Percentiles rank a stretch among this genome's conserved stretches.
phyloP scores from a whole-genome alignment of 2,888 invertebrate genomes.

The Amorpha juglandis region DNA sequence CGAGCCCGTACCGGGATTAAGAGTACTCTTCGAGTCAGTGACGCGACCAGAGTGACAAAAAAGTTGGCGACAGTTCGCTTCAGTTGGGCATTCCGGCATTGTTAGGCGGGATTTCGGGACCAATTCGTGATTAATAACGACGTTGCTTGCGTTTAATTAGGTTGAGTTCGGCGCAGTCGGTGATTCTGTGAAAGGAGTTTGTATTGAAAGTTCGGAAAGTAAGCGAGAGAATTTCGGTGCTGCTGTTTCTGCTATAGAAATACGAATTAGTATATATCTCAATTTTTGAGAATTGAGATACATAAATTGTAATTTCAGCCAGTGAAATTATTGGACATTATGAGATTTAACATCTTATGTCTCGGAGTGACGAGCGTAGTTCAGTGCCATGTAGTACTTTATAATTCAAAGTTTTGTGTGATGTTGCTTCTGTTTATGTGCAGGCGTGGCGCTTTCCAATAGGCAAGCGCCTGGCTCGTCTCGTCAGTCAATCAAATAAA shows the following conservation, averaged over 20 bases:
- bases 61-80: constrained; percentile 21
- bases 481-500: too few species aligned
- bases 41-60: constrained; percentile 26
- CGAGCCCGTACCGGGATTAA: constrained; percentile 45
- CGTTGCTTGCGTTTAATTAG: constrained; percentile 12
- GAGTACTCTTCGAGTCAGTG: constrained; percentile 27
- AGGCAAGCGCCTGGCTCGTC: too few species aligned
- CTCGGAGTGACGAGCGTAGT: too few species aligned
- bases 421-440: too few species aligned
- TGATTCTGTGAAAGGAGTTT: constrained; percentile 8
- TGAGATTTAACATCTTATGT: too few species aligned
- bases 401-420: too few species aligned
- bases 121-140: constrained; percentile 20
- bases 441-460: too few species aligned
- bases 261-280: background rate
- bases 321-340: too few species aligned
- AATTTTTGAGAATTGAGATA: too few species aligned
- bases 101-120: constrained; percentile 4
- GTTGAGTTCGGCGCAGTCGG: background rate
- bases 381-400: too few species aligned
- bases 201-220: background rate
- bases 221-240: background rate
- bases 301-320: too few species aligned
- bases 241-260: background rate
- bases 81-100: constrained; percentile 11